Evolutionary conservation across 30 jellyfish, hydroid and myxozoan species (phyloP), one percentile per base, ranked within the genome.

Genomic region (Phacellophora camtschatica): DNA sequence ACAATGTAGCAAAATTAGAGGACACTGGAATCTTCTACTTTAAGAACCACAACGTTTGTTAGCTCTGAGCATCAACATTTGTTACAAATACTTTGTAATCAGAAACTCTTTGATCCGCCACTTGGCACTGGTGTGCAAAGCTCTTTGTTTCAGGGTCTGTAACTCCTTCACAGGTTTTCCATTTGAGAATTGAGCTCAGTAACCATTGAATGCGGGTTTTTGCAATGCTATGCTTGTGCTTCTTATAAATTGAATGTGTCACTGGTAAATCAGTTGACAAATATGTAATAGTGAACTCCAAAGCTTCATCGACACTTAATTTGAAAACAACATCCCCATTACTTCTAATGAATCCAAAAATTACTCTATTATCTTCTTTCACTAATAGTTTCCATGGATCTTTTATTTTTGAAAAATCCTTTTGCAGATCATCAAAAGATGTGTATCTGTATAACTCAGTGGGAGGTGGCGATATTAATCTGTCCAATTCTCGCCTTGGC

Each of bases 361-460:
- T 53, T 53, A 53, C 67, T 23, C 67, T 53, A 53, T 53, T 53
- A 53, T 53, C 67, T 6, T 53, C 67, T 53, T 53, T 53, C 67
- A 53, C 67, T 53, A 53, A 23, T 53, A 53, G 9, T 23, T 53
- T 53, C 67, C 67, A 53, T 53, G 67, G 67, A 53, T 53, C 67
- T 53, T 53, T 53, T 53, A 53, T 53, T 16, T 42, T 42, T 42
- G 55, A 10, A 42, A 42, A 42, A 42, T 42, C 55, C 16, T 16
- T 42, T 42, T 53, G 67, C 67, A 53, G 67, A 23, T 53, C 67
- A 7, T 53, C 22, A 53, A 53, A 53, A 23, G 30, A 6, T 53
- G 67, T 53, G 18, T 53, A 53, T 23, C 67, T 53, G 30, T 53
- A 53, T 53, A 53, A 53, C 67, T 53, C 67, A 53, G 67, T 10